A percentile compares a stretch with the other conserved stretches of the same genome.
Conservation (phyloP, 2,888 invertebrate genomes). For the Choreutis nemorana region DNA sequence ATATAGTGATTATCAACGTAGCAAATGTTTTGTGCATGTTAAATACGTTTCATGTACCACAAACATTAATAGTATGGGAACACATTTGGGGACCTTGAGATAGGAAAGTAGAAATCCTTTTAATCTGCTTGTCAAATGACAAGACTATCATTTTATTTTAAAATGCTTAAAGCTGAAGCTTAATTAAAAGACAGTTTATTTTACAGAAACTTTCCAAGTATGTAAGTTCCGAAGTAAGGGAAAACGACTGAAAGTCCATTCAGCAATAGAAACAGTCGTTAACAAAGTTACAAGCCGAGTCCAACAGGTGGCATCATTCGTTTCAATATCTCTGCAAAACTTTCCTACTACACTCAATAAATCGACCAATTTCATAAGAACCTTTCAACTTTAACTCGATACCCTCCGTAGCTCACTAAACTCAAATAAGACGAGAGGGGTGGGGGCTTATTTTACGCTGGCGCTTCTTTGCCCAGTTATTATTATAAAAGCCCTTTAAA, state of each 20-base stretch:
- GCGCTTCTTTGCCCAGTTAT: constrained; percentile 49
- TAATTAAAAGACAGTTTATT: too few relatives aligned
- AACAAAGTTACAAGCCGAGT: constrained; percentile 46
- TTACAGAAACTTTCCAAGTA: too few relatives aligned
- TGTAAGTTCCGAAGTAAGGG: too few relatives aligned
- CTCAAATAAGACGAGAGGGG: constrained; percentile 13
- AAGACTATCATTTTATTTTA: too few relatives aligned
- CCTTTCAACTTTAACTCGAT: constrained; percentile 13
- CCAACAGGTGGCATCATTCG: constrained; percentile 62
- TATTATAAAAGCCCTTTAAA: constrained; percentile 45
- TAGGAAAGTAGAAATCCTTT: too few relatives aligned
- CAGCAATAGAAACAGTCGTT: constrained; percentile 30
- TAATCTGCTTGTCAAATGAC: too few relatives aligned
- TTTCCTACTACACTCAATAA: constrained; percentile 56
- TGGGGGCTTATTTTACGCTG: constrained; percentile 27
- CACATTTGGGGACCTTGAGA: too few relatives aligned
- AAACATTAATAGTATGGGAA: too few relatives aligned
- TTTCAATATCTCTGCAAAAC: constrained; percentile 65
- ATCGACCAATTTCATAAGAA: constrained; percentile 38
- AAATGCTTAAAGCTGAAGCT: too few relatives aligned
- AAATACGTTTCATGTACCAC: too few relatives aligned
- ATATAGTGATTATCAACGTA: not conserved
- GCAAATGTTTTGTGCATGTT: not conserved
- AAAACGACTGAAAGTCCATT: too few relatives aligned
- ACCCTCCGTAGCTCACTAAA: constrained; percentile 15